A percentile compares a stretch with the other conserved stretches of the same genome.
Evolutionary conservation across 2,888 invertebrate genomes (phyloP).

Genomic region (Sipha maydis): DNA sequence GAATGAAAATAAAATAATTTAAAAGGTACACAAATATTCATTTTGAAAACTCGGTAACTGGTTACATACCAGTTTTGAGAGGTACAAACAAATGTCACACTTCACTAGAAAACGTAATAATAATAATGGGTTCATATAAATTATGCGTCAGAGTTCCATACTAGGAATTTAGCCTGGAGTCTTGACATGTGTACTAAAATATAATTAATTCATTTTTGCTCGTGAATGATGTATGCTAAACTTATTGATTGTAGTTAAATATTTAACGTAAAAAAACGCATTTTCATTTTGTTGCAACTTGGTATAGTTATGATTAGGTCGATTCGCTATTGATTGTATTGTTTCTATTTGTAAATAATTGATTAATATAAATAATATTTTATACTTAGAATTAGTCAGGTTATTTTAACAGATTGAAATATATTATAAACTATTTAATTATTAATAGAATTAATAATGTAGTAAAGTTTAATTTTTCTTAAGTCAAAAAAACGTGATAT

Average conservation of each 20-base stretch:
- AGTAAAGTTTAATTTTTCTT: neutral
- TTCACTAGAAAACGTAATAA: neutral
- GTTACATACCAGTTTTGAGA: too few relatives aligned
- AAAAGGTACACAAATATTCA: too few relatives aligned
- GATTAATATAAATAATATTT: neutral
- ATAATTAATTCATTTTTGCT: neutral
- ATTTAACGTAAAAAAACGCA: neutral
- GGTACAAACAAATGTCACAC: too few relatives aligned
- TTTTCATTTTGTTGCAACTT: too few relatives aligned
- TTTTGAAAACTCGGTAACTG: too few relatives aligned
- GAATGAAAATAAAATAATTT: too few relatives aligned
- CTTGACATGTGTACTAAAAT: neutral
- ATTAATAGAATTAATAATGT: neutral
- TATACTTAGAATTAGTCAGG: neutral
- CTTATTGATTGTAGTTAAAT: slow-evolving; percentile 27
- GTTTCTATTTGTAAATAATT: neutral
- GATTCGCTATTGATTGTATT: neutral
- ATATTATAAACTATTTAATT: neutral
- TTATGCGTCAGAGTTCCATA: neutral
- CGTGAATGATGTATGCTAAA: neutral
- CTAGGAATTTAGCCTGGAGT: neutral
- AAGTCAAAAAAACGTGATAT: neutral
- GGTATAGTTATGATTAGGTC: neutral
- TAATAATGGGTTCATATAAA: neutral
- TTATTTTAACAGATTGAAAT: neutral